Conservation (phyloP, 2,888 invertebrate genomes). For the Crossocerus cetratus region DNA sequence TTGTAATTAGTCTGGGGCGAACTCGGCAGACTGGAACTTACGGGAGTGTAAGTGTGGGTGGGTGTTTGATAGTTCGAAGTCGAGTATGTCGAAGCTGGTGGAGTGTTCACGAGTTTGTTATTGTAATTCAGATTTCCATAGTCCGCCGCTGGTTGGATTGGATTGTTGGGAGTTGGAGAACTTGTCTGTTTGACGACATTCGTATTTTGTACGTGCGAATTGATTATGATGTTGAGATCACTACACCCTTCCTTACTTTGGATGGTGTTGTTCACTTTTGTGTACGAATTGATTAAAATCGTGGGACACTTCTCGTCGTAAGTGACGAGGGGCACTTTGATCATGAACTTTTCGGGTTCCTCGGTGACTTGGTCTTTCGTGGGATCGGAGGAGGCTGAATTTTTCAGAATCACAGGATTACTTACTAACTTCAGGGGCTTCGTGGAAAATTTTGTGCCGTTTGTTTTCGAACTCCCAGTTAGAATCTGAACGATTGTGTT, state of each 20-base stretch:
- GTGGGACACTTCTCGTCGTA: constrained; percentile 69
- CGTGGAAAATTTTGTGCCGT: constrained; percentile 50
- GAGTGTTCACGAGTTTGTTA: constrained; percentile 34
- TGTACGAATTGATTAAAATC: constrained; percentile 73
- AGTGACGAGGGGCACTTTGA: constrained; percentile 17
- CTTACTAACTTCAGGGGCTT: constrained; percentile 26
- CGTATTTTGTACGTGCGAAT: constrained; percentile 83
- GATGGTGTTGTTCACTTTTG: constrained; percentile 72
- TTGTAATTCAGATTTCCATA: constrained; percentile 47
- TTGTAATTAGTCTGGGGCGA: constrained; percentile 36
- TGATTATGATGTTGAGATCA: constrained; percentile 84
- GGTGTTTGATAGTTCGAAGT: constrained; percentile 25
- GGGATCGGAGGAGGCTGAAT: constrained; percentile 57
- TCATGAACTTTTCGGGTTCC: constrained; percentile 31
- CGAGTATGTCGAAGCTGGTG: not conserved
- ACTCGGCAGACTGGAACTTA: not conserved
- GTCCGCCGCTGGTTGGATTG: not conserved
- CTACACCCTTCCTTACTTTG: constrained; percentile 83
- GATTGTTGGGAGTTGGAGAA: not conserved
- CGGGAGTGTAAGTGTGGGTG: not conserved
- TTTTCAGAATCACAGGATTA: not conserved
- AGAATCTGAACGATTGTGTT: constrained; percentile 71
- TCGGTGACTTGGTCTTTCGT: constrained; percentile 55
- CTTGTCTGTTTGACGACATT: constrained; percentile 74
- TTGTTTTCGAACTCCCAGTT: constrained; percentile 61